Conservation (phyloP, 2,113 vertebrate genomes). For the Nestor notabilis region DNA sequence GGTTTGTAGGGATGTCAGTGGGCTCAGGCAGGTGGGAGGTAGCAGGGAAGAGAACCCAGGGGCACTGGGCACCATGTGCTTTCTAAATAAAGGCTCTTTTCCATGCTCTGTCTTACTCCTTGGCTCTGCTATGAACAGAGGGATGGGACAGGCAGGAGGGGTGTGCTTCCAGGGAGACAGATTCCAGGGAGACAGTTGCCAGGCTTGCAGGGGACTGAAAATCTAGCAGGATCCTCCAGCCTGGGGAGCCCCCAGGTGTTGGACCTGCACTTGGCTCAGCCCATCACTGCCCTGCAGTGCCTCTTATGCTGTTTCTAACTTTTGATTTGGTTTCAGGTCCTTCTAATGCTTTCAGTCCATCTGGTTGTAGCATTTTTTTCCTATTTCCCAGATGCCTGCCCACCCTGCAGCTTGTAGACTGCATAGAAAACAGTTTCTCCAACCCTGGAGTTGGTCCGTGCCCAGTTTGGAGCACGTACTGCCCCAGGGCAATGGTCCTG, state of each 20-base stretch:
- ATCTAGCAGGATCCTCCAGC: not conserved
- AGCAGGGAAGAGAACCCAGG: not conserved
- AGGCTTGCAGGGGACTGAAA: not conserved
- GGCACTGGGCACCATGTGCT: not conserved
- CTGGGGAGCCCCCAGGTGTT: not conserved
- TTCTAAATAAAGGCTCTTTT: constrained; percentile 42
- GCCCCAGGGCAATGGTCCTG: not conserved
- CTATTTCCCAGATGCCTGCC: not conserved
- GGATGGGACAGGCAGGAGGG: not conserved
- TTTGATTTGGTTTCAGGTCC: not conserved
- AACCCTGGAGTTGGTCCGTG: not conserved
- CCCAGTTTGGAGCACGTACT: not conserved
- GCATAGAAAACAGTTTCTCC: not conserved
- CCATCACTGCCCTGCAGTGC: not conserved
- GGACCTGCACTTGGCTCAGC: not conserved
- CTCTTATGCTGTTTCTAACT: not conserved
- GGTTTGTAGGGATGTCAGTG: not conserved
- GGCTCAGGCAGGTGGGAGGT: not conserved
- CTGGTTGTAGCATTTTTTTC: not conserved
- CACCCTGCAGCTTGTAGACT: not conserved
- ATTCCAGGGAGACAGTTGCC: not conserved
- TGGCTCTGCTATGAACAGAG: not conserved
- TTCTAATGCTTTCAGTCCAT: not conserved
- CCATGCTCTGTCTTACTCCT: not conserved
- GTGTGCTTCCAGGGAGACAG: not conserved